A percentile compares a stretch with the other conserved stretches of the same genome.
Conservation (phyloP, 1,140 invertebrate genomes). For the Wiebesia pumilae region DNA sequence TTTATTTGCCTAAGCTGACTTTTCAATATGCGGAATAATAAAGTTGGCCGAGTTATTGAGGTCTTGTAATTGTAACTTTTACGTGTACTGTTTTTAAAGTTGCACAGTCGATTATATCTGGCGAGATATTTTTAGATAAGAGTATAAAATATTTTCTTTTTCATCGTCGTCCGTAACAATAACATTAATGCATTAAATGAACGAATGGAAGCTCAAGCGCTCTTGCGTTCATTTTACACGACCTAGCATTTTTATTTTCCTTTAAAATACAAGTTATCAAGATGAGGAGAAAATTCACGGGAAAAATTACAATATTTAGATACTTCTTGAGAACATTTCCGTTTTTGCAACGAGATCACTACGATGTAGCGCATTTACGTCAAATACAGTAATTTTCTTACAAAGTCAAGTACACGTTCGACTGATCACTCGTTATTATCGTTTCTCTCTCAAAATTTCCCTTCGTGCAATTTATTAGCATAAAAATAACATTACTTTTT, state of each 20-base stretch:
- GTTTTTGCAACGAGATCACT: background rate
- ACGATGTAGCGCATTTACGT: background rate
- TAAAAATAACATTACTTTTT: constrained; percentile 1
- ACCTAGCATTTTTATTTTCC: background rate
- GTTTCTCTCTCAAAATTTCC: background rate
- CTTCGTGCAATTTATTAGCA: background rate
- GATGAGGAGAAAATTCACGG: background rate
- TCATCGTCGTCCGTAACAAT: background rate
- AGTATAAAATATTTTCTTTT: background rate
- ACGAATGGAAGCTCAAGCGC: background rate
- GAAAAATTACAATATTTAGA: constrained; percentile 11
- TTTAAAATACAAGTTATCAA: background rate
- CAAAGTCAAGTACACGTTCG: background rate
- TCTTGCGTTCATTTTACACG: background rate
- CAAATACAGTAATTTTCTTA: constrained; percentile 19
- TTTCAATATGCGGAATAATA: too few species aligned
- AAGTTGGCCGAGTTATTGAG: too few species aligned
- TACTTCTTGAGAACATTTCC: background rate
- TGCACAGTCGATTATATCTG: background rate
- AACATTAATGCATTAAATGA: background rate
- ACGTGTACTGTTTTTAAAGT: background rate
- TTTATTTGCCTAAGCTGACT: too few species aligned
- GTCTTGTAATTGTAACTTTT: too few species aligned
- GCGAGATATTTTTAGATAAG: background rate
- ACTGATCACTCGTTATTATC: background rate